Conservation (phyloP, 2,797 vertebrate genomes). For the Mormyrus proboscirostris region DNA sequence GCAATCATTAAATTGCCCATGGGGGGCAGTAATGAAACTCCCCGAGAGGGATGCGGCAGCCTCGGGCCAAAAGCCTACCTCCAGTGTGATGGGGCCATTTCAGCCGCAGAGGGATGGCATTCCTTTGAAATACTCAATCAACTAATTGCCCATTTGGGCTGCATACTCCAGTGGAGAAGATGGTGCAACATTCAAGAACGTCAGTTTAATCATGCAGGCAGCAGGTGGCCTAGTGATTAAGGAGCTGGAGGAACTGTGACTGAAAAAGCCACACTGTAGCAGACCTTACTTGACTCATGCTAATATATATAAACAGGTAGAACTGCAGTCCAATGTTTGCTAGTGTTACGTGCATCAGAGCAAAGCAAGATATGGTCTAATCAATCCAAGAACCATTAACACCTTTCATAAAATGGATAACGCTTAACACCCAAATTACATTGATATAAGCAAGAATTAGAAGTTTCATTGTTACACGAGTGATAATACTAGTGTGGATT, state of each 20-base stretch:
- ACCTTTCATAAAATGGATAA: background rate
- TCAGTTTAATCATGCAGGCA: background rate
- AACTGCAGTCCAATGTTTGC: background rate
- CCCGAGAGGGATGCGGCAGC: conserved; percentile 20
- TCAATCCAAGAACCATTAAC: background rate
- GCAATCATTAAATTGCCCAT: conserved; percentile 51
- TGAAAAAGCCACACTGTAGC: background rate
- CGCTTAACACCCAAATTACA: background rate
- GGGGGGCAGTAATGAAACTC: conserved; percentile 47
- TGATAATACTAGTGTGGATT: background rate
- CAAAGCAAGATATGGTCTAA: background rate
- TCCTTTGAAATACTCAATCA: background rate
- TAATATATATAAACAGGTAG: background rate
- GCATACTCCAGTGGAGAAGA: background rate
- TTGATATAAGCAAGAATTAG: background rate
- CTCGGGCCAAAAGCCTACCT: background rate
- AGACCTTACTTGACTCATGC: background rate
- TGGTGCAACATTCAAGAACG: background rate
- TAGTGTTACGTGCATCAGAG: background rate
- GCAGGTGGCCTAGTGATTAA: conserved; percentile 8
- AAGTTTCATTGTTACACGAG: background rate
- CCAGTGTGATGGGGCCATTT: background rate
- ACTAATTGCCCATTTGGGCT: background rate
- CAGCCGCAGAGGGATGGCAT: background rate
- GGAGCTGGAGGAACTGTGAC: background rate